Base-by-base conservation (phyloP, 2,888 invertebrate species). In the Drosophila maculinotata region DNA sequence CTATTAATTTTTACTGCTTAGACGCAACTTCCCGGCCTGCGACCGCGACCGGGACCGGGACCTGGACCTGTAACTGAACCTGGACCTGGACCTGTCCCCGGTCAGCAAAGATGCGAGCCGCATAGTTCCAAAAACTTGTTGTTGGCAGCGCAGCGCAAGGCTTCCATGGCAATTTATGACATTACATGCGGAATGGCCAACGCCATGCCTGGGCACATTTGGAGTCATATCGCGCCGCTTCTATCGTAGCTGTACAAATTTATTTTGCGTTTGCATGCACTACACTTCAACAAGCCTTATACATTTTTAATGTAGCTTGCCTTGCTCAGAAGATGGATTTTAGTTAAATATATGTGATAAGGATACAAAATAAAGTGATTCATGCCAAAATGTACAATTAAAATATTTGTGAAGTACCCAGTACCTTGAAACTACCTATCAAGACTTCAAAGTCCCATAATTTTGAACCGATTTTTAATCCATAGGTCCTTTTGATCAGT, bases 1-100 rank as follows among this genome's bases (percentile, higher is more conserved):
- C 88, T 87, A 86, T 86, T 87, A 89, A 89, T 89, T 89, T 83
- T 89, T 83, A 87, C 75, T 79, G 86, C 87, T 81, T 70, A 74
- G 86, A 70, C 76, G 69, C 72, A 76, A 67, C 41, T 26, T 44
- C 49, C 44, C 7, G 38, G 25, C 41, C 52, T 23, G 39, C 49
- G 39, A 59, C 36, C 15, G 42, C 30, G 25, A 30, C 35, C 17
- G 41, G 47, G 17, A 25, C 47, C 1, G 12, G 23, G n/a, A 14
- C 15, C 9, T 8, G 14, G 12, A 12, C 26, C 28, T n/a, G 20
- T 15, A 20, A 10, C 30, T 45, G 31, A 3, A 2, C 5, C 20
- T 17, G 38, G 15, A 33, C 17, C 23, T 17, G 30, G 26, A 26
- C 17, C n/a, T 23, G 39, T 31, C 15, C 20, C 14, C 14, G 36